Evolutionary conservation across 2,888 invertebrate genomes (phyloP).

Genomic region (Stenurella melanura): DNA sequence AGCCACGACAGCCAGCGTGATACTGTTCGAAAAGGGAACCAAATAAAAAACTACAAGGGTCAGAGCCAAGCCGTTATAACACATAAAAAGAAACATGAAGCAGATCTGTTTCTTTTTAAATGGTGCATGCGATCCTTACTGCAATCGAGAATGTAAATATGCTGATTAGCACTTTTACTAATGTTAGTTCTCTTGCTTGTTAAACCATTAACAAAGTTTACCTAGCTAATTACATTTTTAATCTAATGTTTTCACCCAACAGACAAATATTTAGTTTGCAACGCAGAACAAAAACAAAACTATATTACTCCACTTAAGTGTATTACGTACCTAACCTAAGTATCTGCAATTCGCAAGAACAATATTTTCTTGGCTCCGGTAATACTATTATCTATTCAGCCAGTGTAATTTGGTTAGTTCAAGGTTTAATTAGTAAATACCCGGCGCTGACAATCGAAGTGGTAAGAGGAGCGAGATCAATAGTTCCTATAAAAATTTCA

Average conservation of each 20-base stretch:
- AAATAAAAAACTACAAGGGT: too few species aligned
- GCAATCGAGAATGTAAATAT: background rate
- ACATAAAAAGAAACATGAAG: too few species aligned
- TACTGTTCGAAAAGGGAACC: too few species aligned
- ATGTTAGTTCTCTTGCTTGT: background rate
- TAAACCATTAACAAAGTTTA: background rate
- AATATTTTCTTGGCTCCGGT: conserved; percentile 19
- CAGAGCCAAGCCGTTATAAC: too few species aligned
- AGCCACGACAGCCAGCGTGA: too few species aligned
- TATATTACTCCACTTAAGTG: background rate
- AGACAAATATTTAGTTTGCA: conserved; percentile 2
- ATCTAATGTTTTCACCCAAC: background rate
- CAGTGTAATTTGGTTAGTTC: conserved; percentile 10
- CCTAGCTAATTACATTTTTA: background rate
- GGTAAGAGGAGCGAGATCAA: conserved; percentile 39
- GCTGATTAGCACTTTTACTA: too few species aligned
- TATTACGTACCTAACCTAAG: background rate
- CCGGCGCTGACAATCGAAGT: conserved; percentile 30
- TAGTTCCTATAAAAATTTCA: conserved; percentile 47
- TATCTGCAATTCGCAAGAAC: background rate
- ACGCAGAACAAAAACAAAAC: conserved; percentile 14
- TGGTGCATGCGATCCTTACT: background rate
- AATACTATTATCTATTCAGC: conserved; percentile 18
- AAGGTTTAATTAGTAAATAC: conserved; percentile 38
- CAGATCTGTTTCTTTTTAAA: too few species aligned